Percentiles rank a stretch among this genome's conserved stretches.
These are phyloP conservation scores for Neocrepidodera transversa DNA, from an alignment of 2,888 invertebrate species.

Conservation along the genomic window DNA sequence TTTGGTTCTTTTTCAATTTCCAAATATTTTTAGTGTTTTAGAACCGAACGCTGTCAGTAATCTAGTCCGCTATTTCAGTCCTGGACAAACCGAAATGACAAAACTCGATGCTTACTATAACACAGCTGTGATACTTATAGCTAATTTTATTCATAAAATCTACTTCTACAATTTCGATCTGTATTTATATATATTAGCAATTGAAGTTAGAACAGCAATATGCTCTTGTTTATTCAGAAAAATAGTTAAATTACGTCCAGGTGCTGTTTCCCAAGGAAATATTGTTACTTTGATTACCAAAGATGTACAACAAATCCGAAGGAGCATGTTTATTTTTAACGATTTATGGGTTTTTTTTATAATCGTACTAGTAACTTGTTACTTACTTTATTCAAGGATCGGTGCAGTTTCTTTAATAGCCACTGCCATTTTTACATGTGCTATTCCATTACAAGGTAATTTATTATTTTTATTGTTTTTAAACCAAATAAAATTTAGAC, in stretches of 20 bases:
- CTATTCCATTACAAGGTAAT: conserved; percentile 60
- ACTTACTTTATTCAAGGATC: conserved; percentile 73
- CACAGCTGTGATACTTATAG: conserved; percentile 73
- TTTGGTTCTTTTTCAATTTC: conserved; percentile 1
- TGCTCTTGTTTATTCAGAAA: conserved; percentile 64
- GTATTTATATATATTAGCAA: conserved; percentile 73
- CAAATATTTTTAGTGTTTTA: conserved; percentile 44
- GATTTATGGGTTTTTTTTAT: conserved; percentile 80
- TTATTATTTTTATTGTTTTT: not conserved
- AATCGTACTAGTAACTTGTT: conserved; percentile 69
- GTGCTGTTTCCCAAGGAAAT: conserved; percentile 74
- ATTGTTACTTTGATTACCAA: conserved; percentile 90
- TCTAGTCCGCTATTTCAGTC: conserved; percentile 48
- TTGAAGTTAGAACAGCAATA: conserved; percentile 80
- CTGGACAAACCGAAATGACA: conserved; percentile 45
- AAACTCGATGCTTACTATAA: conserved; percentile 70
- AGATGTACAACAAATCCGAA: conserved; percentile 89
- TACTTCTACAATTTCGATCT: conserved; percentile 76
- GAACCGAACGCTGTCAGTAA: conserved; percentile 48
- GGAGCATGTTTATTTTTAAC: conserved; percentile 84
- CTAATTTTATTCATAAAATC: conserved; percentile 75
- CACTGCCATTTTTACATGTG: conserved; percentile 61
- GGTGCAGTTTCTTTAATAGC: conserved; percentile 63
- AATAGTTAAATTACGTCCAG: conserved; percentile 49
- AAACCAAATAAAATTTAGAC: not conserved